A percentile compares a stretch with the other conserved stretches of the same genome.
Evolutionary conservation across 2,888 invertebrate species (phyloP).

Genomic region (Sinodicranocentrus sp.): DNA sequence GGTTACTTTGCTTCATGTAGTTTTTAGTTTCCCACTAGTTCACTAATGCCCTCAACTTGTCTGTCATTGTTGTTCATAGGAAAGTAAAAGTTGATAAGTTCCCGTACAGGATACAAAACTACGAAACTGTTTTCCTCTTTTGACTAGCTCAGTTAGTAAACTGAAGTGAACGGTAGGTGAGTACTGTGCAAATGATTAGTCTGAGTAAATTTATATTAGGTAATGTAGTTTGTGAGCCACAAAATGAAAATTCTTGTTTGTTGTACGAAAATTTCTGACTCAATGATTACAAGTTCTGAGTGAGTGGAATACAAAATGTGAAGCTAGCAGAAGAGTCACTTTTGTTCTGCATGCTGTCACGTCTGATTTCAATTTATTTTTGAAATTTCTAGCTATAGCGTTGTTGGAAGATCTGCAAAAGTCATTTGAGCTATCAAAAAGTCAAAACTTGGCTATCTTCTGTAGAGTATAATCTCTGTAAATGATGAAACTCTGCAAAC

Average conservation of each 20-base stretch:
- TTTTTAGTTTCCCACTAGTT: background rate
- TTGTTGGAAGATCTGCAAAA: too few relatives aligned
- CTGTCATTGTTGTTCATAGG: constrained; percentile 11
- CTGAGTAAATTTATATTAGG: background rate
- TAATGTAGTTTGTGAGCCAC: constrained; percentile 12
- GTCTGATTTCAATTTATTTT: too few relatives aligned
- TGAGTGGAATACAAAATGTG: too few relatives aligned
- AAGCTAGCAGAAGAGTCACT: too few relatives aligned
- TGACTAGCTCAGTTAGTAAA: background rate
- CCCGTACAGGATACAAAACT: background rate
- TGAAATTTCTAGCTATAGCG: too few relatives aligned
- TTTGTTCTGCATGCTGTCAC: too few relatives aligned
- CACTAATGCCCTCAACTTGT: background rate
- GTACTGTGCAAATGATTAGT: constrained; percentile 5
- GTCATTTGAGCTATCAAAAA: too few relatives aligned
- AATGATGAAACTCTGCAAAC: too few relatives aligned
- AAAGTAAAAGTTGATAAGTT: background rate
- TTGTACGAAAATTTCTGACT: too few relatives aligned
- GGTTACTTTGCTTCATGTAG: constrained; percentile 3
- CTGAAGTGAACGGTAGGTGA: background rate
- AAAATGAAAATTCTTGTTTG: constrained; percentile 30
- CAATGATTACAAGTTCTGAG: too few relatives aligned
- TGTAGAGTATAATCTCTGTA: too few relatives aligned
- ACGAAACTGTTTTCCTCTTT: background rate
- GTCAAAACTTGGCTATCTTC: too few relatives aligned